phyloP scores from a whole-genome alignment of 2,113 vertebrate genomes.

The Saimiri boliviensis region DNA sequence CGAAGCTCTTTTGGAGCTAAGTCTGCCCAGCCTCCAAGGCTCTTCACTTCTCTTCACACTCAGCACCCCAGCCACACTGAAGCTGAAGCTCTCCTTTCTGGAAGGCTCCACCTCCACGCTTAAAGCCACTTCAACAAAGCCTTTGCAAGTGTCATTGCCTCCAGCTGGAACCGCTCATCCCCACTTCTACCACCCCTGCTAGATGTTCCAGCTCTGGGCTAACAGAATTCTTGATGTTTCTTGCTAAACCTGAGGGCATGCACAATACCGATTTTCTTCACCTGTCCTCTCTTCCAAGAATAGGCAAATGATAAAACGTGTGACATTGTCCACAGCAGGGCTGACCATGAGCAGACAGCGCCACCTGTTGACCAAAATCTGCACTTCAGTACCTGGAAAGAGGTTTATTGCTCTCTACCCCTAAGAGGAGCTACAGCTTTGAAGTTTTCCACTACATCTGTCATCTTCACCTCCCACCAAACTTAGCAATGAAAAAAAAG shows the following conservation, averaged over 20 bases:
- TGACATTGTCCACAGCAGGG: background rate
- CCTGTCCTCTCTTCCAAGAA: background rate
- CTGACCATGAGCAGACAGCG: background rate
- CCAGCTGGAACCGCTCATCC: background rate
- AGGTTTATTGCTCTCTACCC: background rate
- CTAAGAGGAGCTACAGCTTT: rapidly evolving
- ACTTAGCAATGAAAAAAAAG: background rate
- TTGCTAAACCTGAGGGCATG: background rate
- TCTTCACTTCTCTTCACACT: background rate
- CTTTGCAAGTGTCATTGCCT: background rate
- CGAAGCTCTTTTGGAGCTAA: background rate
- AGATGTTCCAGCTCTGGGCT: background rate
- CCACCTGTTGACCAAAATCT: slow-evolving; percentile 58
- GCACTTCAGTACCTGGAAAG: background rate
- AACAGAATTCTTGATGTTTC: background rate
- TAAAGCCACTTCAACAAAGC: background rate
- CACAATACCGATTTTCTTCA: background rate
- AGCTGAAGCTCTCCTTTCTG: background rate
- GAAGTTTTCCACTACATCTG: background rate
- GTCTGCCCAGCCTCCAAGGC: background rate
- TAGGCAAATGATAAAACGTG: no score
- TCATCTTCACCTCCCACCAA: background rate
- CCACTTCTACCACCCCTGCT: background rate
- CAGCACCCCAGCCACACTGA: background rate
- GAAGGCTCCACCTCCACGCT: background rate